A percentile compares a stretch with the other conserved stretches of the same genome.
phyloP scores from a whole-genome alignment of 37 sponge, comb jelly and placozoan species.

The Ephydatia muelleri region DNA sequence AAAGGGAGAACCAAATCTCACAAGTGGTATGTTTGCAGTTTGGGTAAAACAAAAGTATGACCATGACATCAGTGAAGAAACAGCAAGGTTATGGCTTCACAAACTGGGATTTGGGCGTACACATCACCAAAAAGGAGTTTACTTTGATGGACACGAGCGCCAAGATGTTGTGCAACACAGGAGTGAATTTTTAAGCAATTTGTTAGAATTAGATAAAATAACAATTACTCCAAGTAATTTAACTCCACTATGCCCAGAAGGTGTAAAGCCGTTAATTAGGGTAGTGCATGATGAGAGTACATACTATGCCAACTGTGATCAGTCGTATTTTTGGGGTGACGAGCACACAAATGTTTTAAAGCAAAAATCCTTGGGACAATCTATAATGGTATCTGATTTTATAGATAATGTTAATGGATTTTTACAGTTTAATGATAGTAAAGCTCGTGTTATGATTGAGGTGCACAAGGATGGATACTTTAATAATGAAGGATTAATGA shows the following conservation, averaged over 20 bases:
- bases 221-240: not conserved
- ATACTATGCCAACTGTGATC: constrained; percentile 52
- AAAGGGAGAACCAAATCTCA: constrained; percentile 62
- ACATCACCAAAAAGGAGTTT: constrained; percentile 32
- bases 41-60: constrained; percentile 2
- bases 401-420: constrained; percentile 56
- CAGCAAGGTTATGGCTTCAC: constrained; percentile 32
- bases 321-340: constrained; percentile 39
- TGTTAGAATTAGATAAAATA: not conserved
- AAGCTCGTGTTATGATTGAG: constrained; percentile 23
- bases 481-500: constrained; percentile 30
- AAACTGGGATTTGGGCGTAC: constrained; percentile 29
- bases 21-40: constrained; percentile 1
- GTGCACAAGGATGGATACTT: constrained; percentile 41
- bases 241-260: not conserved
- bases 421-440: constrained; percentile 3
- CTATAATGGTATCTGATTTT: constrained; percentile 68
- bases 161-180: constrained; percentile 46
- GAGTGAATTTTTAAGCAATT: not conserved
- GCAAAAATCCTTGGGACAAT: constrained; percentile 37
- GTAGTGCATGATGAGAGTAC: constrained; percentile 60
- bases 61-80: constrained; percentile 11
- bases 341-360: constrained; percentile 7
- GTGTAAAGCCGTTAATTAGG: constrained; percentile 10
- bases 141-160: constrained; percentile 65